phyloP scores from a whole-genome alignment of 2,888 invertebrate species.

The Anthophora plumipes region DNA sequence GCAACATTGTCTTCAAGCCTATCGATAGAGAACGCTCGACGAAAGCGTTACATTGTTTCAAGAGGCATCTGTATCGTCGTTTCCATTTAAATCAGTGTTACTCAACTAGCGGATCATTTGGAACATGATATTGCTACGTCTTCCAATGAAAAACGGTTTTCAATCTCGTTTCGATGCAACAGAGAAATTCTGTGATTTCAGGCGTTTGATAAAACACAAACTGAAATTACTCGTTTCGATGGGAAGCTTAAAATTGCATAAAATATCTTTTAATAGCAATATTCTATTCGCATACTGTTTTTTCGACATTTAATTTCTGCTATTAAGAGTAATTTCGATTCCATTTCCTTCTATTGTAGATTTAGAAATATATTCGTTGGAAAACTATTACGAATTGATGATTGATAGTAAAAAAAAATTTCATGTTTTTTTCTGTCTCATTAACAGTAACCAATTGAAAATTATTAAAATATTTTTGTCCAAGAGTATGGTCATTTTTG shows the following conservation, averaged over 20 bases:
- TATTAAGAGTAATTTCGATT: no score
- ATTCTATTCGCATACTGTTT: no score
- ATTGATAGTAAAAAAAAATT: no score
- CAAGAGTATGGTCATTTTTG: no score
- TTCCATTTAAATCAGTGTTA: slow-evolving; percentile 49
- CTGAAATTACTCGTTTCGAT: background rate
- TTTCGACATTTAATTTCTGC: no score
- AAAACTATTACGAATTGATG: no score
- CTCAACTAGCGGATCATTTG: slow-evolving; percentile 9
- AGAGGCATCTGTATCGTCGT: slow-evolving; percentile 22
- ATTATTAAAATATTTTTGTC: no score
- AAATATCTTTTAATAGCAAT: background rate
- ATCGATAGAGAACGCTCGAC: background rate
- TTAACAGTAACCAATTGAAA: no score
- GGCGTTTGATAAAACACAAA: background rate
- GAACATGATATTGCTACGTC: background rate
- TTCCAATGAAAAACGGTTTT: background rate
- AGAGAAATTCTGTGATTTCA: background rate
- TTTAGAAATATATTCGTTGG: no score
- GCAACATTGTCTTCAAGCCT: slow-evolving; percentile 34
- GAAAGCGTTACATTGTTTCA: slow-evolving; percentile 50
- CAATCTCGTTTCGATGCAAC: background rate
- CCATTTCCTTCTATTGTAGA: no score
- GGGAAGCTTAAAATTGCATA: background rate
- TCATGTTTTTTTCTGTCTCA: no score